Evolutionary conservation across 2,888 invertebrate species (phyloP), one percentile per base, ranked within the genome.

Genomic region (Spisula subtruncata): DNA sequence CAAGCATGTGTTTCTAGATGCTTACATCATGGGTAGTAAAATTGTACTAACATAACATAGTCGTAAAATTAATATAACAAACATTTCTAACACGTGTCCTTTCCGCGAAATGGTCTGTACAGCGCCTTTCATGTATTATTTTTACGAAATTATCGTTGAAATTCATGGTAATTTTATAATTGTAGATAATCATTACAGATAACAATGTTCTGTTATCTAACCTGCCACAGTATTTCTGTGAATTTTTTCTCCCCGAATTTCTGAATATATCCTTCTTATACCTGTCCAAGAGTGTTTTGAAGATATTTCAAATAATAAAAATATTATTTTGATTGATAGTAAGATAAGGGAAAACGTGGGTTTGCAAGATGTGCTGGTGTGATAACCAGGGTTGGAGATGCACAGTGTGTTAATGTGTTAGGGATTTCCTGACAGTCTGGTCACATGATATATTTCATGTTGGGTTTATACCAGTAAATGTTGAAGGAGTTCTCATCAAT

Each of bases 161-260:
- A 75, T 75, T 75, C 75, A 75, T 75, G 75, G 75, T 75, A 35
- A 35, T 75, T 75, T 75, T 75, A 75, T 75, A 75, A 35, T 75
- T 75, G 35, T 18, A 35, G 75, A 75, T 75, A 75, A 75, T 32
- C 35, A 35, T 75, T 32, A 25, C 0, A 32, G 75, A 75, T 75
- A 35, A 32, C 75, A 75, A 75, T 75, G 75, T 75, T 32, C 32
- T 75, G 35, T 75, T 75, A 75, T 75, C 75, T 18, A 75, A 75
- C 75, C 60, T 60, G 18, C 60, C n/a, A n/a, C 25, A 60, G n/a
- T 14, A 51, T n/a, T 75, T 75, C 75, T 75, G 35, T 75, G 75
- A 75, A 35, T 32, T 75, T 71, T 75, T 75, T 35, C 32, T 29
- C 75, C 35, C 32, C 35, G 75, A 75, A 75, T 32, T 75, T 75